Conservation (phyloP, 2,797 vertebrate species). For the Mus spretus region DNA sequence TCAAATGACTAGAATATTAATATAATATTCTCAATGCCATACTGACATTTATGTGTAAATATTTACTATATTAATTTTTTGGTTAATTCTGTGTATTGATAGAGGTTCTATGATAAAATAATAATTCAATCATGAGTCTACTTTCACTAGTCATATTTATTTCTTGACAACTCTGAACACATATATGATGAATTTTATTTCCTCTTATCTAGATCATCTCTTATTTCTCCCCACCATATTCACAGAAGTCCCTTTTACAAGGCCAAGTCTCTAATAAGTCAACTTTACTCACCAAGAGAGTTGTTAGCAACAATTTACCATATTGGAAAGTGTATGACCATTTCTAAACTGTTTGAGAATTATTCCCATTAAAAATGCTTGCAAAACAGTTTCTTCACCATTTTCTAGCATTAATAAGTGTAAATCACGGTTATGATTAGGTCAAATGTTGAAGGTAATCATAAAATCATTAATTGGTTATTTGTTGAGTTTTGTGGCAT, state of each 20-base stretch:
- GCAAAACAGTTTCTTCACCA: neutral
- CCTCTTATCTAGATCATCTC: accelerated
- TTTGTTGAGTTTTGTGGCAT: neutral
- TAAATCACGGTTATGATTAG: neutral
- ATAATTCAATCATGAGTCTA: neutral
- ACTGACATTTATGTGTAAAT: neutral
- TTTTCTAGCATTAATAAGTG: neutral
- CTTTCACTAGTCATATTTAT: neutral
- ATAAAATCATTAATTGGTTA: neutral
- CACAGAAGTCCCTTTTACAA: neutral
- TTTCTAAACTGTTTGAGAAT: neutral
- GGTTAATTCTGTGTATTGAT: neutral
- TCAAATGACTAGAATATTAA: neutral
- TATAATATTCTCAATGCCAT: neutral
- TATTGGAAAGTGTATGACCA: neutral
- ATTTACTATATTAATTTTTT: neutral
- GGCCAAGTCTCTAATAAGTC: neutral
- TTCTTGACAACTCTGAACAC: neutral
- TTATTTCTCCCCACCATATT: neutral
- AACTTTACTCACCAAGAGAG: neutral
- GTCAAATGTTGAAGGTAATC: neutral
- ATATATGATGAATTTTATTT: neutral
- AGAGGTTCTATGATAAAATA: neutral
- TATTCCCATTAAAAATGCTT: neutral
- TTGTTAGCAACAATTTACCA: neutral